These are phyloP conservation scores for Otolemur crassicaudatus DNA, from an alignment of 2,797 vertebrate species.

Conservation along the genomic window DNA sequence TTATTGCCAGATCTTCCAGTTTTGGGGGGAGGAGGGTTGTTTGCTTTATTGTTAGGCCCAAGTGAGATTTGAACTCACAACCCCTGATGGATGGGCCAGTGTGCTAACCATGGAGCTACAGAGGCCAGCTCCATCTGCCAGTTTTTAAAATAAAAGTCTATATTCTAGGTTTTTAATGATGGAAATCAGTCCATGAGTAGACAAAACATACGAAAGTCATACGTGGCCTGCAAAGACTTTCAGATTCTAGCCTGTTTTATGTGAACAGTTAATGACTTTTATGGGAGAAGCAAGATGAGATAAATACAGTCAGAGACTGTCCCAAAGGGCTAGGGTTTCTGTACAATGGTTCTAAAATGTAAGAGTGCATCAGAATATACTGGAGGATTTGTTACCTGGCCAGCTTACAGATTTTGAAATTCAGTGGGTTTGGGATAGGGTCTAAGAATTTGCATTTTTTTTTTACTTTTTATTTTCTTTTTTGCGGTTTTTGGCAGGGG, in stretches of 20 bases:
- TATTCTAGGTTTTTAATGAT: background rate
- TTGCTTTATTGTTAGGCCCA: no score
- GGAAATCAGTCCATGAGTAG: background rate
- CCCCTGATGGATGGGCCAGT: no score
- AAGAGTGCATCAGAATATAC: background rate
- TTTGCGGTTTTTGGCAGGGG: no score
- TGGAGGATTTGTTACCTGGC: background rate
- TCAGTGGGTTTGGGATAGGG: background rate
- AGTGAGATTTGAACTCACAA: no score
- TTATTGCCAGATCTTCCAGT: background rate
- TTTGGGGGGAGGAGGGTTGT: background rate
- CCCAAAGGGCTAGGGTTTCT: background rate
- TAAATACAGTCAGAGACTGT: background rate
- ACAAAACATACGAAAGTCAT: background rate
- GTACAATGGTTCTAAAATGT: background rate
- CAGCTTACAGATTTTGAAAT: background rate
- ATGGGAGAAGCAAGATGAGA: background rate
- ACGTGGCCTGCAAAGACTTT: background rate
- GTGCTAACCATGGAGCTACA: no score
- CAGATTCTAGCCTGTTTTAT: background rate
- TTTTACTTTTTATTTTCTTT: background rate
- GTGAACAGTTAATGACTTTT: background rate
- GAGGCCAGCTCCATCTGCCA: background rate
- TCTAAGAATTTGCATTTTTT: background rate
- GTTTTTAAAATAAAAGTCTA: background rate